phyloP scores from a whole-genome alignment of 1,140 invertebrate genomes.

The Papilio polyxenes region DNA sequence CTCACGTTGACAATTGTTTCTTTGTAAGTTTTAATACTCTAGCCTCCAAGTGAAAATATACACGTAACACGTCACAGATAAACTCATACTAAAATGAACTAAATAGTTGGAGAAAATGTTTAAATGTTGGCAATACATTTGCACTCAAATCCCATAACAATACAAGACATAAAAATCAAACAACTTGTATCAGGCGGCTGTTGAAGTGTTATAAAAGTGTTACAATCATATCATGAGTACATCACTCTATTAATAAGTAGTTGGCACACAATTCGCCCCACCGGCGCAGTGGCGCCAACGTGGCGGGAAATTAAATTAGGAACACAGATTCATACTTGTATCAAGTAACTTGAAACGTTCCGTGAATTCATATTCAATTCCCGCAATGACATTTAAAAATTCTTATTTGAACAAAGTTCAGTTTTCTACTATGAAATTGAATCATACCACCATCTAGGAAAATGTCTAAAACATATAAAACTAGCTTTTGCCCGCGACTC shows the following conservation, averaged over 20 bases:
- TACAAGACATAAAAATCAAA: neutral
- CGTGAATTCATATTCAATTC: neutral
- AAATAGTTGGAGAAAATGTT: neutral
- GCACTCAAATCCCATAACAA: no score
- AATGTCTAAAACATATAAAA: no score
- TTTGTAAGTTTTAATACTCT: no score
- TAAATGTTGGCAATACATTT: neutral
- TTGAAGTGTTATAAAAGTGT: neutral
- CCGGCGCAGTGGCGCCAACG: conserved; percentile 22
- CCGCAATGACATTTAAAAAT: no score
- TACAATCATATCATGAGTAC: neutral
- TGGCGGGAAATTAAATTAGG: conserved; percentile 16
- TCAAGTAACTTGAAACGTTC: neutral
- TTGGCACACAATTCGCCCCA: conserved; percentile 8
- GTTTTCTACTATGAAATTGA: no score
- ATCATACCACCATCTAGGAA: no score
- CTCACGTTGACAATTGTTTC: no score
- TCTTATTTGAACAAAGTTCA: no score
- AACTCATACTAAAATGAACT: neutral
- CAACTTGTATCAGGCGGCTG: neutral
- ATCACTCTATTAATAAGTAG: conserved; percentile 15
- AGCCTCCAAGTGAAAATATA: neutral
- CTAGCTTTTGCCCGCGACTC: no score
- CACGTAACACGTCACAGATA: neutral
- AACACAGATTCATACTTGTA: conserved; percentile 29